Conservation (phyloP, 1,140 invertebrate species). For the Battus philenor region DNA sequence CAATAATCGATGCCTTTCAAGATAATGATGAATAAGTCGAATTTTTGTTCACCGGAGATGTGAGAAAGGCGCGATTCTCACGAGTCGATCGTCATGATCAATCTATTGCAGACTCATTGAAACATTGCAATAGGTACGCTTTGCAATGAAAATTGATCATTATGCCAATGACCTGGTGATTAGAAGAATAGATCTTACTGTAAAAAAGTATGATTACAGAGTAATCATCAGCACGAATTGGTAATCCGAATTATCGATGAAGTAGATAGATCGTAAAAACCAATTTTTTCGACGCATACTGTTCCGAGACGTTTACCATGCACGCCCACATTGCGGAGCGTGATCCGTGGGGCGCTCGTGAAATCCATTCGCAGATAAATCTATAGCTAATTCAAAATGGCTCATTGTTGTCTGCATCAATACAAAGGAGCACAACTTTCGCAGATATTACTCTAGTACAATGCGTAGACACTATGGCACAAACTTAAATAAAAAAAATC, state of each 20-base stretch:
- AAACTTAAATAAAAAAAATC: slow-evolving; percentile 6
- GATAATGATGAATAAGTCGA: slow-evolving; percentile 35
- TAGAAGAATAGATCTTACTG: too few relatives aligned
- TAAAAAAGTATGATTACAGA: too few relatives aligned
- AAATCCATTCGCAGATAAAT: slow-evolving; percentile 56
- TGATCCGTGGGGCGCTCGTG: slow-evolving; percentile 17
- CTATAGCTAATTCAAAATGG: slow-evolving; percentile 69
- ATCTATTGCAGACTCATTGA: slow-evolving; percentile 12
- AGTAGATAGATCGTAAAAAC: too few relatives aligned
- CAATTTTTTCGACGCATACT: background rate
- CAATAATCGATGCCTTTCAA: slow-evolving; percentile 34
- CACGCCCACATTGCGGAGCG: slow-evolving; percentile 13
- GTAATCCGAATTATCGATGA: too few relatives aligned
- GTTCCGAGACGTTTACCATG: slow-evolving; percentile 13
- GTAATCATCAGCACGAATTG: too few relatives aligned
- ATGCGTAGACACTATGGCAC: slow-evolving; percentile 29
- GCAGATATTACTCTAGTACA: slow-evolving; percentile 52
- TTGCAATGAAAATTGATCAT: too few relatives aligned
- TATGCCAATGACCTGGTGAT: too few relatives aligned
- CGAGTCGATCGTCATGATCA: slow-evolving; percentile 28
- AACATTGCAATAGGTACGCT: too few relatives aligned
- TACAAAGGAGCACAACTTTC: slow-evolving; percentile 65
- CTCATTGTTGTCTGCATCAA: slow-evolving; percentile 63
- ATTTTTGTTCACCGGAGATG: slow-evolving; percentile 40
- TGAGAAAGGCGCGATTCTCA: slow-evolving; percentile 36